These are phyloP conservation scores for Colistium nudipinnis DNA, from an alignment of 2,113 vertebrate genomes.

Conservation along the genomic window DNA sequence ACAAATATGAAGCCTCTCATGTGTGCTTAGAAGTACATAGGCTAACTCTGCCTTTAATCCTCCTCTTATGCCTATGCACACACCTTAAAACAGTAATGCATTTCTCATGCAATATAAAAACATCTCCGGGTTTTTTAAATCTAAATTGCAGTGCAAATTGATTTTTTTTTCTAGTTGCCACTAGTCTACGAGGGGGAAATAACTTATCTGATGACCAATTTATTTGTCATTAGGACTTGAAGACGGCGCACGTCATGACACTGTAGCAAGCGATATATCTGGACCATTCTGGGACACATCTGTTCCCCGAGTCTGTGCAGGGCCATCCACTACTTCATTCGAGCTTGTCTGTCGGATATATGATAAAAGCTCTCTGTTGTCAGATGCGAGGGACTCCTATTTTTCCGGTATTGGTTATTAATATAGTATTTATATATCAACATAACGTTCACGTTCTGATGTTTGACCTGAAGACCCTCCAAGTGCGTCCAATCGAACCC, in stretches of 20 bases:
- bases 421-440: too few species aligned
- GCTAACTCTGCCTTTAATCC: background rate
- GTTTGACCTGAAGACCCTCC: background rate
- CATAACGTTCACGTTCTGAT: background rate
- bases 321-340: slow-evolving; percentile 12
- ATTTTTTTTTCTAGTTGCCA: too few species aligned
- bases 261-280: background rate
- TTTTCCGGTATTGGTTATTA: background rate
- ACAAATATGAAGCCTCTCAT: background rate
- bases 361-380: background rate
- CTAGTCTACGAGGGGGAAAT: too few species aligned
- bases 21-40: background rate
- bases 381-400: background rate
- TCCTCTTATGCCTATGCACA: background rate
- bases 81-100: too few species aligned
- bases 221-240: too few species aligned
- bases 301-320: background rate
- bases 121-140: background rate
- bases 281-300: background rate
- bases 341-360: background rate
- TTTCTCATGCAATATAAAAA: too few species aligned
- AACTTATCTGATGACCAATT: too few species aligned
- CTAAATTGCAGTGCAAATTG: background rate
- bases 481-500: too few species aligned
- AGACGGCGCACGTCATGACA: background rate